Conservation (phyloP, 2,888 invertebrate genomes). For the Notocelia uddmanniana region DNA sequence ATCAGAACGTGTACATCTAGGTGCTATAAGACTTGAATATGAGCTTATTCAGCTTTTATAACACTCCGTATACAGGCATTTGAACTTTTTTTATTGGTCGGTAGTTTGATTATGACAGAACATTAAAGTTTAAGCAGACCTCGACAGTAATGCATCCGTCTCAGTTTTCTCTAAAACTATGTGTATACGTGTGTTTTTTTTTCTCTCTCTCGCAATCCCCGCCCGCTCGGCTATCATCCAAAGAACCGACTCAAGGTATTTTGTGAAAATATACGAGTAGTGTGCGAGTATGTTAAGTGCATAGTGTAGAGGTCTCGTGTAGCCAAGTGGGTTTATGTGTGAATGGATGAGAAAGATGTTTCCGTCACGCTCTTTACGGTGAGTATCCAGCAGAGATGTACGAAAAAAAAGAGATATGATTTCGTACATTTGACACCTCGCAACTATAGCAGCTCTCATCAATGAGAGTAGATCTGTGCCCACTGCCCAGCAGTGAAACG, state of each 20-base stretch:
- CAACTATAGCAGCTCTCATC: no score
- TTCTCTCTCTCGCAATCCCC: constrained; percentile 89
- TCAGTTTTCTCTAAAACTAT: constrained; percentile 81
- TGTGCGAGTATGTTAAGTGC: constrained; percentile 72
- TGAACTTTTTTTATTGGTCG: background rate
- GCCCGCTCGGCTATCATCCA: constrained; percentile 86
- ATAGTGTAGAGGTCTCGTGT: constrained; percentile 83
- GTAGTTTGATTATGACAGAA: no score
- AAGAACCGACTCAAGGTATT: constrained; percentile 86
- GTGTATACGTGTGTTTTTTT: constrained; percentile 88
- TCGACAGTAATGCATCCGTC: constrained; percentile 82
- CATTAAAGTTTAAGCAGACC: constrained; percentile 83
- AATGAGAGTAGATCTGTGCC: no score
- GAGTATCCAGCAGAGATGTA: background rate
- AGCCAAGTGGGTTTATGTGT: constrained; percentile 85
- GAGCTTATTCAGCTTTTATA: no score
- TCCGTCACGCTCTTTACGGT: constrained; percentile 55
- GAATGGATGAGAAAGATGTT: constrained; percentile 69
- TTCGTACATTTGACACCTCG: no score
- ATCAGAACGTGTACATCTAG: no score
- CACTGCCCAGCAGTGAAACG: no score
- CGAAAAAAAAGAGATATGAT: no score
- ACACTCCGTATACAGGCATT: no score
- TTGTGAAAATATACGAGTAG: constrained; percentile 69
- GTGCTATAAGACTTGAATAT: no score